These are phyloP conservation scores for Acanthopleura granulata DNA, from an alignment of 2,888 invertebrate species.

Conservation along the genomic window DNA sequence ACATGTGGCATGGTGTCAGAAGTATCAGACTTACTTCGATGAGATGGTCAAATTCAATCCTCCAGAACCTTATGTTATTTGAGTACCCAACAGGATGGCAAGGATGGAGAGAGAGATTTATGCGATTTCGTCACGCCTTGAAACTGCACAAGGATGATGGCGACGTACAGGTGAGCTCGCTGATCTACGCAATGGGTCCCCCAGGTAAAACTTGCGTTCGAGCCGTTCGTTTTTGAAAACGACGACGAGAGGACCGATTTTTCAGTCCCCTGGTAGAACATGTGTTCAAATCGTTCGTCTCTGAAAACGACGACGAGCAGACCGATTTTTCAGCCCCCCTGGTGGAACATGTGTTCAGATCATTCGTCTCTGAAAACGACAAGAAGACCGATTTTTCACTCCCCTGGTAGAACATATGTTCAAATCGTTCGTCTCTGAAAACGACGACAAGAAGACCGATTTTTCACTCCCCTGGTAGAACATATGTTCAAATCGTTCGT, in stretches of 20 bases:
- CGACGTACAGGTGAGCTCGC: slow-evolving; percentile 19
- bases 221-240: not conserved
- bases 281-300: too few species aligned
- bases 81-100: slow-evolving; percentile 23
- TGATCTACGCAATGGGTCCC: slow-evolving; percentile 22
- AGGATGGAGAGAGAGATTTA: slow-evolving; percentile 31
- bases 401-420: slow-evolving; percentile 23
- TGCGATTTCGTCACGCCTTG: slow-evolving; percentile 28
- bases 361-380: too few species aligned
- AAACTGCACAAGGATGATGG: slow-evolving; percentile 30
- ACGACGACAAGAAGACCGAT: not conserved
- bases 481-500: slow-evolving; percentile 16
- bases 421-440: slow-evolving; percentile 1
- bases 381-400: too few species aligned
- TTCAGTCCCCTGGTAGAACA: too few species aligned
- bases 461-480: slow-evolving; percentile 18
- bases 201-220: slow-evolving; percentile 19
- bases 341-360: too few species aligned
- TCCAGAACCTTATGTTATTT: slow-evolving; percentile 22
- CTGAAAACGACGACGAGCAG: too few species aligned
- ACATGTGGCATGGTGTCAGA: slow-evolving; percentile 18
- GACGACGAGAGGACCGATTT: too few species aligned
- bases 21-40: not conserved
- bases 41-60: not conserved
- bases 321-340: too few species aligned